phyloP scores from a whole-genome alignment of 92 coral and sea anemone genomes.

The Phymanthus crucifer region DNA sequence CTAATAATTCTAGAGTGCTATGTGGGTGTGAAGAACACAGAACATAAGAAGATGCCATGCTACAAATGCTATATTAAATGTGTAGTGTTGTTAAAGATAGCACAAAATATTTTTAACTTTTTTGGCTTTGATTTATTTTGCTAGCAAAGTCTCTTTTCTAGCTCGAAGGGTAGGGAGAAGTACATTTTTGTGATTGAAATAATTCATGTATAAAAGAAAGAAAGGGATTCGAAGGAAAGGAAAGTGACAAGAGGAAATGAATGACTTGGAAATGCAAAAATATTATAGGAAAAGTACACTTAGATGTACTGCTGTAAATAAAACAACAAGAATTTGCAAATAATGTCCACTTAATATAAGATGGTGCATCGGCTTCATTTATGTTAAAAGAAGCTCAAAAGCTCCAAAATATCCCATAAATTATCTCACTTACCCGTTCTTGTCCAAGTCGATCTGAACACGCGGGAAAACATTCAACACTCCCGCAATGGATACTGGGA shows the following conservation, averaged over 20 bases:
- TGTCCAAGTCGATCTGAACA: background rate
- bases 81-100: background rate
- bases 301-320: no score
- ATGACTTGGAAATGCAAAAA: no score
- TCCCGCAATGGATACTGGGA: constrained; percentile 7
- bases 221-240: background rate
- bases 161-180: background rate
- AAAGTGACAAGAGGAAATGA: background rate
- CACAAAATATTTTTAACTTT: background rate
- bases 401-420: background rate
- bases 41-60: background rate
- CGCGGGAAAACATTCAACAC: constrained; percentile 12
- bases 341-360: background rate
- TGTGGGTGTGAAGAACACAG: background rate
- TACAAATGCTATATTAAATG: no score
- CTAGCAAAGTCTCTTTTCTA: background rate
- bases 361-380: background rate
- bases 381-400: background rate
- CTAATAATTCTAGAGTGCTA: no score
- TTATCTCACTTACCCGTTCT: background rate
- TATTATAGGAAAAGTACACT: no score
- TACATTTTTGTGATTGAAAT: background rate
- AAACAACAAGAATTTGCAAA: no score
- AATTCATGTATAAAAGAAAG: background rate
- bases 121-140: background rate